Percentiles rank a stretch among this genome's conserved stretches.
phyloP scores from a whole-genome alignment of 2,113 vertebrate genomes.

The Ptyas mucosa region DNA sequence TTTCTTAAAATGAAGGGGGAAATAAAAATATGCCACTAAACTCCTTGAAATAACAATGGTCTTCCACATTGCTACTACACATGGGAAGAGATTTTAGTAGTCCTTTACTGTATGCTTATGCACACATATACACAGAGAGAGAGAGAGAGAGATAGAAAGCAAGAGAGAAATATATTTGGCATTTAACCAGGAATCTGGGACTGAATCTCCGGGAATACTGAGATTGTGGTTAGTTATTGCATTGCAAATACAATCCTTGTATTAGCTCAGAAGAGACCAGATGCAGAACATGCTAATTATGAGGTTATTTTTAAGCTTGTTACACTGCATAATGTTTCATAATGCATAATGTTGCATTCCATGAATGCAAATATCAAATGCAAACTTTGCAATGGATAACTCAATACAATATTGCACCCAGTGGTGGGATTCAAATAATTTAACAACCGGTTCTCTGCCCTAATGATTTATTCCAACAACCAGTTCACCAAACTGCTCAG shows the following conservation, averaged over 20 bases:
- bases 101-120: background rate
- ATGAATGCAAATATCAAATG: conserved; percentile 8
- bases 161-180: background rate
- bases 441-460: too few relatives aligned
- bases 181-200: background rate
- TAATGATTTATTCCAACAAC: too few relatives aligned
- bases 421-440: too few relatives aligned
- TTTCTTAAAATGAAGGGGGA: too few relatives aligned
- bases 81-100: background rate
- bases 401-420: background rate
- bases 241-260: background rate
- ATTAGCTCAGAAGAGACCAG: background rate
- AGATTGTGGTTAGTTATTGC: background rate
- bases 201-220: background rate
- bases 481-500: too few relatives aligned
- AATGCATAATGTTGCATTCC: too few relatives aligned
- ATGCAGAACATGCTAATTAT: background rate
- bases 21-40: too few relatives aligned
- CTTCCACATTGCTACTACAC: too few relatives aligned
- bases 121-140: too few relatives aligned
- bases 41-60: too few relatives aligned
- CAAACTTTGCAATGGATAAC: background rate
- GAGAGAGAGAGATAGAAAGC: too few relatives aligned
- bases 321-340: background rate
- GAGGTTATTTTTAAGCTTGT: background rate